Conservation (phyloP, 2,797 vertebrate species). For the Jordanella pulchra region DNA sequence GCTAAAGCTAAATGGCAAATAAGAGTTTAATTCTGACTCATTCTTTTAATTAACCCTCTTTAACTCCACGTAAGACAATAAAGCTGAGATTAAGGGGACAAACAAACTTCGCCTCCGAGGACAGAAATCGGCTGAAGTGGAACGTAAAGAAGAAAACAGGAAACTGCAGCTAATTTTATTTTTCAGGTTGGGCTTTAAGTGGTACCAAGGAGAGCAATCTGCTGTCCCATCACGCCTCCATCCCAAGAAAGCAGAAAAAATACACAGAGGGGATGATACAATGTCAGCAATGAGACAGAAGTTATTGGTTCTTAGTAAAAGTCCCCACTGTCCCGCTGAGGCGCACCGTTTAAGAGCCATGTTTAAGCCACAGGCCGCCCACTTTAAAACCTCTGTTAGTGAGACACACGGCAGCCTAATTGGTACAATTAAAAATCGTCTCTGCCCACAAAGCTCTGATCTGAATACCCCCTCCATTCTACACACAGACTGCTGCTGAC, state of each 20-base stretch:
- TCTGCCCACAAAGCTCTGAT: conserved; percentile 66
- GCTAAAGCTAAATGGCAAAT: conserved; percentile 20
- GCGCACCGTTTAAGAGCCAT: conserved; percentile 57
- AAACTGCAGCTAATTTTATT: conserved; percentile 41
- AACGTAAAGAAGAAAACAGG: conserved; percentile 42
- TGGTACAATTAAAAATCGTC: conserved; percentile 77
- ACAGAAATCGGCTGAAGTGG: conserved; percentile 24
- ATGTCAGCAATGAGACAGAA: conserved; percentile 47
- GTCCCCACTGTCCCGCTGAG: conserved; percentile 33
- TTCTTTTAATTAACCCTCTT: conserved; percentile 46
- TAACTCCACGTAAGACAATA: conserved; percentile 28
- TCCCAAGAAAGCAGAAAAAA: conserved; percentile 32
- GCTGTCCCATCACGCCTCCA: conserved; percentile 46
- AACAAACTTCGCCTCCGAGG: conserved; percentile 30
- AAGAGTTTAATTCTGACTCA: conserved; percentile 41
- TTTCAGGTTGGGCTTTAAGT: conserved; percentile 56
- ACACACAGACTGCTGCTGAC: conserved; percentile 38
- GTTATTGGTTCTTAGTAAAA: conserved; percentile 45
- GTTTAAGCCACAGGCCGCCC: conserved; percentile 64
- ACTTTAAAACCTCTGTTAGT: conserved; percentile 61
- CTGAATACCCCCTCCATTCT: conserved; percentile 49
- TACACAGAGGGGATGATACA: conserved; percentile 40
- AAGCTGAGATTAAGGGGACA: conserved; percentile 25
- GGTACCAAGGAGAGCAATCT: conserved; percentile 56
- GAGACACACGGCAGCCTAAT: conserved; percentile 69